Conservation (phyloP, 2,113 vertebrate genomes). For the Hemiscyllium ocellatum region DNA sequence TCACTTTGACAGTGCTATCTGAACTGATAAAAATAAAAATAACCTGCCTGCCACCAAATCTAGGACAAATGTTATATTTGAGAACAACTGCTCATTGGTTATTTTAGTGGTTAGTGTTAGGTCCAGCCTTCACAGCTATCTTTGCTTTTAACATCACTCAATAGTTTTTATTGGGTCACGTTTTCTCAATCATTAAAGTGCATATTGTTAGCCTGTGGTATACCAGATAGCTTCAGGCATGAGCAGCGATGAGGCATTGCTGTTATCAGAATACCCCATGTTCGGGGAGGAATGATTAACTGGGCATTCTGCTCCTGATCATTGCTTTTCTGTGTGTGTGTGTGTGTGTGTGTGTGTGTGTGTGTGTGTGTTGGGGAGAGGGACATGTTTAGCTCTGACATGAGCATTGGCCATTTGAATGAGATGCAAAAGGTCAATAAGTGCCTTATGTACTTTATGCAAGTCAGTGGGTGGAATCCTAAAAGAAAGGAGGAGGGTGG, state of each 20-base stretch:
- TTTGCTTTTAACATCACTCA: background rate
- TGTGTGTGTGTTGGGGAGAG: too few species aligned
- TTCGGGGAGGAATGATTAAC: background rate
- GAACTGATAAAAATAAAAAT: background rate
- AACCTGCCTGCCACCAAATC: background rate
- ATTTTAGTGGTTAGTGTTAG: background rate
- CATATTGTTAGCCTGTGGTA: background rate
- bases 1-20: too few species aligned
- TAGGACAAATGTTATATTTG: background rate
- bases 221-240: background rate
- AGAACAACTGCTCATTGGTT: background rate
- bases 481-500: background rate
- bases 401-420: background rate
- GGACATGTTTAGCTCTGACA: background rate
- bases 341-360: background rate
- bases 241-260: background rate
- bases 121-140: background rate
- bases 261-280: too few species aligned
- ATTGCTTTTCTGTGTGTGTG: background rate
- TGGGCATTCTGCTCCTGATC: background rate
- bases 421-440: background rate
- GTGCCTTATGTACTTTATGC: too few species aligned
- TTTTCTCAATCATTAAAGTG: background rate
- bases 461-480: background rate
- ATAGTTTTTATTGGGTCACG: background rate